phyloP scores from a whole-genome alignment of 2,797 vertebrate genomes.

The Pogonophryne albipinna region DNA sequence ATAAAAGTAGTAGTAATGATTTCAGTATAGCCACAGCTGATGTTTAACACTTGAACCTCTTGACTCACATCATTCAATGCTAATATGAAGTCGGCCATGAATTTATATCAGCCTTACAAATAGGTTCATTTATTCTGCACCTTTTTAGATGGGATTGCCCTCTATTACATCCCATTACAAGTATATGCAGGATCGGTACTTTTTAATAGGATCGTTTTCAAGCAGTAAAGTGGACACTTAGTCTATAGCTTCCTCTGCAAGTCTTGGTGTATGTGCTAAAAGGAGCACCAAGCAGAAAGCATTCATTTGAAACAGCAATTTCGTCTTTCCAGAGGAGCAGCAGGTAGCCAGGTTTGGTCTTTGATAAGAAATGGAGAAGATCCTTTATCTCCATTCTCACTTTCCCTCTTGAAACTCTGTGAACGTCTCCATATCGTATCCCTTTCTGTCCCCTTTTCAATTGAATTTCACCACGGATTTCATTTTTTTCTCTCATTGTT shows the following conservation, averaged over 20 bases:
- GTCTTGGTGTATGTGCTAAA: constrained; percentile 8
- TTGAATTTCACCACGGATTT: constrained; percentile 18
- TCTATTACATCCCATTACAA: not conserved
- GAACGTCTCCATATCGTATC: constrained; percentile 20
- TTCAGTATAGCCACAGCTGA: not conserved
- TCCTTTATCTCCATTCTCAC: constrained; percentile 34
- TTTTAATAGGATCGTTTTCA: not conserved
- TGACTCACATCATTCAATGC: not conserved
- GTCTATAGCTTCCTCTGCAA: constrained; percentile 9
- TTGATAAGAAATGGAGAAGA: constrained; percentile 31
- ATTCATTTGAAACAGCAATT: constrained; percentile 53
- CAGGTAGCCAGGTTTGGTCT: constrained; percentile 39
- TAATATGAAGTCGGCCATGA: not conserved
- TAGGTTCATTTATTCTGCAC: not conserved
- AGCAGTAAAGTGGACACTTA: not conserved
- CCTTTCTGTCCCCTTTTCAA: constrained; percentile 23
- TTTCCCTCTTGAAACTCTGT: constrained; percentile 10
- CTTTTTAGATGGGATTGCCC: not conserved
- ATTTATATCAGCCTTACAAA: not conserved
- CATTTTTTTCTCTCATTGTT: constrained; percentile 4
- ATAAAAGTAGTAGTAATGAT: not conserved
- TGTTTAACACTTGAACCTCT: not conserved
- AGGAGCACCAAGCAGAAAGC: constrained; percentile 25
- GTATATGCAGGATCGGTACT: not conserved
- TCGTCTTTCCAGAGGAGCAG: constrained; percentile 43